Conservation (phyloP, 2,113 vertebrate genomes). For the Cyprinodon variegatus region DNA sequence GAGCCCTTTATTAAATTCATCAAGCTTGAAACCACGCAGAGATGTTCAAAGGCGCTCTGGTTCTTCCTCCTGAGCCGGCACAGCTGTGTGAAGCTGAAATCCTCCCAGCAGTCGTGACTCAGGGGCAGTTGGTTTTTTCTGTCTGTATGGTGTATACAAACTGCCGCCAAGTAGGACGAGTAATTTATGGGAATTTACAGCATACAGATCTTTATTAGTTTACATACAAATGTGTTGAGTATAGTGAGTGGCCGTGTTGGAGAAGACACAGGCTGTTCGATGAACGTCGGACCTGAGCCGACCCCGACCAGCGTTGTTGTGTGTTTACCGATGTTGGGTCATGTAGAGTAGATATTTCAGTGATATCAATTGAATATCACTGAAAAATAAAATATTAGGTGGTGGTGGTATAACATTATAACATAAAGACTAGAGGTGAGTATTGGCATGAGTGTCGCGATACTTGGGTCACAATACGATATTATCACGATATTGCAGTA, state of each 20-base stretch:
- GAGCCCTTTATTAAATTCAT: constrained; percentile 17
- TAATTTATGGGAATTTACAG: constrained; percentile 51
- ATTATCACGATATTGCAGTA: no score
- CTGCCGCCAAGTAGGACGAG: constrained; percentile 35
- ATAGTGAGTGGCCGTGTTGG: constrained; percentile 5
- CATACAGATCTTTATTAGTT: constrained; percentile 43
- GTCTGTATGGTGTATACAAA: constrained; percentile 50
- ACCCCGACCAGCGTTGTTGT: constrained; percentile 7
- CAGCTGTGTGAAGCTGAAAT: constrained; percentile 60
- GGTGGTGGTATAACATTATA: no score
- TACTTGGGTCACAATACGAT: no score
- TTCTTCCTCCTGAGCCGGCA: constrained; percentile 55
- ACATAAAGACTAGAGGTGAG: no score
- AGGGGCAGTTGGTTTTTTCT: constrained; percentile 52
- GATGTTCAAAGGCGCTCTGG: constrained; percentile 37
- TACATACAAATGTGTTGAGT: constrained; percentile 36
- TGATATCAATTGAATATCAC: not conserved
- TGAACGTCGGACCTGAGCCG: not conserved
- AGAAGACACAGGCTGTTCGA: constrained; percentile 28
- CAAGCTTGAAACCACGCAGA: constrained; percentile 5
- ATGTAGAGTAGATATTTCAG: not conserved
- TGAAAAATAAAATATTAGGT: no score
- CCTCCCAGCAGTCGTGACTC: constrained; percentile 44
- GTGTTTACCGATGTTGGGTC: constrained; percentile 16
- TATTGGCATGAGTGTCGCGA: no score